Conservation (phyloP, 2,797 vertebrate species). For the Crenuchus spilurus region DNA sequence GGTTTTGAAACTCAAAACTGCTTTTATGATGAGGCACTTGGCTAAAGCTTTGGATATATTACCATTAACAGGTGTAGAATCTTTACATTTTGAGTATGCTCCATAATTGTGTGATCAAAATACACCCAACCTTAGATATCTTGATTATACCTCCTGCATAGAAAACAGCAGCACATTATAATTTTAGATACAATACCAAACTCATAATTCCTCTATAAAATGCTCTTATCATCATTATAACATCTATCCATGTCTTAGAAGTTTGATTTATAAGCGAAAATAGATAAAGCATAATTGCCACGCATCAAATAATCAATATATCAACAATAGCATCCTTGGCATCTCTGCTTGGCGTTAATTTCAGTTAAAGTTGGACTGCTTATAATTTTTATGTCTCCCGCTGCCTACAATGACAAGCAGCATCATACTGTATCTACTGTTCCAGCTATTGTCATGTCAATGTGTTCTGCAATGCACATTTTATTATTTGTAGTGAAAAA, state of each 20-base stretch:
- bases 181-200: not conserved
- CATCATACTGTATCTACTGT: slow-evolving; percentile 10
- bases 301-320: not conserved
- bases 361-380: not conserved
- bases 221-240: too few species aligned
- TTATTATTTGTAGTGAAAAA: slow-evolving; percentile 46
- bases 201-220: not conserved
- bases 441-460: slow-evolving; percentile 33
- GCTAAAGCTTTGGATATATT: too few species aligned
- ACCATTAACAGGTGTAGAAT: too few species aligned
- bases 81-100: too few species aligned
- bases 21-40: too few species aligned
- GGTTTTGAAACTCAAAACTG: too few species aligned
- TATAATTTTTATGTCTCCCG: too few species aligned
- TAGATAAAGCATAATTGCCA: not conserved
- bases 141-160: not conserved
- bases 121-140: too few species aligned
- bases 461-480: slow-evolving; percentile 9
- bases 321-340: not conserved
- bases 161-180: not conserved
- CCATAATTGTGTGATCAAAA: too few species aligned
- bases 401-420: too few species aligned
- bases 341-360: not conserved
- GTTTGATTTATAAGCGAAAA: not conserved
- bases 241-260: not conserved